phyloP scores from a whole-genome alignment of 2,797 vertebrate genomes.

The Melanotaenia maccullochi region DNA sequence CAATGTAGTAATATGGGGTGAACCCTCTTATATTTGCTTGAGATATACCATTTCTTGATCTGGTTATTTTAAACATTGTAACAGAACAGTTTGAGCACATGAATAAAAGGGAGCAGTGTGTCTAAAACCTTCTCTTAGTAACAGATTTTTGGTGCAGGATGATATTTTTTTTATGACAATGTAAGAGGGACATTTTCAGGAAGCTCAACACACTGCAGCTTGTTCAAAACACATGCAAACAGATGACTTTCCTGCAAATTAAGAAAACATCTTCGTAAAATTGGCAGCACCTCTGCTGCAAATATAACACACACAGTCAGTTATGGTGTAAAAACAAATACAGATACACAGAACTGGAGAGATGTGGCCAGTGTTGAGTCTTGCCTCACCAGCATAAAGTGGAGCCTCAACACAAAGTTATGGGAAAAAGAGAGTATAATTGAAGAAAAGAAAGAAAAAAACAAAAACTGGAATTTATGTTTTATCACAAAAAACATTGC shows the following conservation, averaged over 20 bases:
- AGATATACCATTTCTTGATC: not conserved
- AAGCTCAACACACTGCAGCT: not conserved
- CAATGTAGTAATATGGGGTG: not conserved
- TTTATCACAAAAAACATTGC: too few species aligned
- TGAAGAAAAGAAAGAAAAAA: not conserved
- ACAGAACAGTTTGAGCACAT: not conserved
- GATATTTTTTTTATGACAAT: not conserved
- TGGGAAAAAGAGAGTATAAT: too few species aligned
- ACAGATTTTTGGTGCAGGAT: not conserved
- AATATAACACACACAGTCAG: not conserved
- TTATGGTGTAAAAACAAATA: not conserved
- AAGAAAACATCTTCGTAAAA: not conserved
- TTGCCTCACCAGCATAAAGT: not conserved
- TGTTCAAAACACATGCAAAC: not conserved
- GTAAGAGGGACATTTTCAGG: not conserved
- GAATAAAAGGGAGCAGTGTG: not conserved
- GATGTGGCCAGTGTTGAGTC: not conserved
- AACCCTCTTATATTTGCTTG: not conserved
- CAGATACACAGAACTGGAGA: not conserved
- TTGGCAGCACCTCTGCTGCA: not conserved
- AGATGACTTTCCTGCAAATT: not conserved
- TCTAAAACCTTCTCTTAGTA: not conserved
- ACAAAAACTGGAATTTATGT: not conserved
- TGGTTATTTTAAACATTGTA: not conserved
- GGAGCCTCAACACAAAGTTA: not conserved